Base-by-base conservation (phyloP, 2,113 vertebrate species). In the Neolamprologus tretocephalus region DNA sequence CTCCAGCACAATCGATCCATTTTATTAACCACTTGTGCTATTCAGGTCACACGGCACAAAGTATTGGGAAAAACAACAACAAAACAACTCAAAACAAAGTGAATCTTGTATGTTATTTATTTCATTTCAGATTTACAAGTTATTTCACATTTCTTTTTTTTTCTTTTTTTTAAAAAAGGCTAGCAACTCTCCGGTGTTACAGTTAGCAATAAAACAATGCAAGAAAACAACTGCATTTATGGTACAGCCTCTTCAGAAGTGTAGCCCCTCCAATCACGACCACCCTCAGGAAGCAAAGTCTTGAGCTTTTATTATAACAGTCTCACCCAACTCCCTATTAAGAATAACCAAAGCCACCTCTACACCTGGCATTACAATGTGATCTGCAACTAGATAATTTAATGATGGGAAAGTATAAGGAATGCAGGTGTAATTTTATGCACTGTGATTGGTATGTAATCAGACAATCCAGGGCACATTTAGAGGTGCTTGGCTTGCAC, bases 91-190 rank as follows among this genome's bases (percentile, higher is more conserved):
- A 94, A 28, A 78, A 75, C 42, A 87, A 66, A 80, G 96, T 94
- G 92, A 96, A 61, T 96, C 91, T 88, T 94, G 84, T 61, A 92
- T 94, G 94, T 94, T 92, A 95, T 95, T 96, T 95, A 94, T 94
- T 95, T 82, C 49, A 87, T 92, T 92, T 89, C 75, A 82, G 71
- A 92, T 91, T 95, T 91, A 93, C 89, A 93, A 90, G 82, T 90
- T 91, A 92, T 92, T 92, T 92, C 80, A 94, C 82, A 90, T 89
- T 89, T 92, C 80, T 87, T 81, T 21, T 21, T 21, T 21, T 21
- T 2, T 21, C n/a, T 21, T 21, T 21, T 21, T 21, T 21, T 21
- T 21, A 21, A 21, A 21, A 31, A 93, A 82, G 89, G 83, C 92
- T 86, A 93, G 91, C 90, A 94, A 93, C 84, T 90, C 80, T 91